These are phyloP conservation scores for Tanypteryx hageni DNA, from an alignment of 2,888 invertebrate species.

Conservation along the genomic window DNA sequence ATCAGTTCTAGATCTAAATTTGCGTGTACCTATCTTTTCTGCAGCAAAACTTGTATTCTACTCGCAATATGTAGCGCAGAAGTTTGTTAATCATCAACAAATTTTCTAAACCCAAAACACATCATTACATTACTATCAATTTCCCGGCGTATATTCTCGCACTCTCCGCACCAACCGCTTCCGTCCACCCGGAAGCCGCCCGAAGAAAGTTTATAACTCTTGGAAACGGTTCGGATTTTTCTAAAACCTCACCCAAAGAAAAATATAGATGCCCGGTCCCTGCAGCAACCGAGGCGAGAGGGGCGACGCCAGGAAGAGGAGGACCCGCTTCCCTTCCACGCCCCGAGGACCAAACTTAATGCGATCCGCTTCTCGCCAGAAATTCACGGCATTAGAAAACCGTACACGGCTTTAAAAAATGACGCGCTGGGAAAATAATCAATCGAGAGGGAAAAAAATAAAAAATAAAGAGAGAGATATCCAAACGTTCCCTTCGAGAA, in stretches of 20 bases:
- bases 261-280: neutral
- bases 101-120: no score
- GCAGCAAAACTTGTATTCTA: no score
- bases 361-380: neutral
- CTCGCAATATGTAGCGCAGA: no score
- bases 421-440: conserved; percentile 14
- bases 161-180: neutral
- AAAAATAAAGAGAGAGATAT: neutral
- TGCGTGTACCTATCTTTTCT: no score
- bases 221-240: neutral
- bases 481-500: neutral
- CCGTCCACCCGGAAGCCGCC: neutral
- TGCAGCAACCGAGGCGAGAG: no score
- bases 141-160: neutral
- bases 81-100: no score
- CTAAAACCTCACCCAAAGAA: neutral
- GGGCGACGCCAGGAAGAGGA: neutral
- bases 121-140: neutral
- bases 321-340: neutral
- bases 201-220: neutral
- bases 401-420: neutral
- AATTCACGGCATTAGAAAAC: neutral
- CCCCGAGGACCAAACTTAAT: neutral
- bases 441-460: neutral
- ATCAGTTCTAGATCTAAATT: no score